phyloP scores from a whole-genome alignment of 2,113 vertebrate species.

The Monopterus albus region DNA sequence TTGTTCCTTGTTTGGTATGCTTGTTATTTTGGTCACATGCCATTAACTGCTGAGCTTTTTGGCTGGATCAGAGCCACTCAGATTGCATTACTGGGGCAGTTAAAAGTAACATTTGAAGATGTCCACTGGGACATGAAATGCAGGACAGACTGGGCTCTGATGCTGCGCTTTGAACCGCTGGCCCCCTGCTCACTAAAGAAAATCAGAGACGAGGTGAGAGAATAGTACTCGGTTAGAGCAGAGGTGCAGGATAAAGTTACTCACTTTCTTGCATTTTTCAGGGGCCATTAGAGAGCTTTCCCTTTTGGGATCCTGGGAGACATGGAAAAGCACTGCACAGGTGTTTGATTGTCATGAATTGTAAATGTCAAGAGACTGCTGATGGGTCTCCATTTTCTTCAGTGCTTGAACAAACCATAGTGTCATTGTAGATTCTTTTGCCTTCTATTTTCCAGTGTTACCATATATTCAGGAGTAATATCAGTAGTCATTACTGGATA shows the following conservation, averaged over 20 bases:
- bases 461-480: constrained; percentile 17
- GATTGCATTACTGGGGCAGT: constrained; percentile 56
- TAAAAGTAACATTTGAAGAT: constrained; percentile 66
- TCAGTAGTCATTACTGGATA: no score
- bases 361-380: constrained; percentile 39
- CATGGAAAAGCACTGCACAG: constrained; percentile 71
- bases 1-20: constrained; percentile 60
- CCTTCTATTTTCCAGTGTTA: constrained; percentile 5
- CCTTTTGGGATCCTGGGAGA: constrained; percentile 38
- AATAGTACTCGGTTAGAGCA: constrained; percentile 17
- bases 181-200: constrained; percentile 26
- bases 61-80: constrained; percentile 46
- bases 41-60: constrained; percentile 48
- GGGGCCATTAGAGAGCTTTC: constrained; percentile 54
- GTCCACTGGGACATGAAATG: constrained; percentile 56
- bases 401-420: neutral
- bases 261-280: constrained; percentile 67
- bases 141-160: constrained; percentile 33
- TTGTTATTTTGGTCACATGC: constrained; percentile 53
- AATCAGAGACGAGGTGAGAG: constrained; percentile 55
- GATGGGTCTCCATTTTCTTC: constrained; percentile 12
- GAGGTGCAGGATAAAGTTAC: constrained; percentile 50
- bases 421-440: neutral
- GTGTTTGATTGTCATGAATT: constrained; percentile 69
- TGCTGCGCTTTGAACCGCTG: constrained; percentile 43